Base-by-base conservation (phyloP, 2,888 invertebrate species). In the Cancer borealis region DNA sequence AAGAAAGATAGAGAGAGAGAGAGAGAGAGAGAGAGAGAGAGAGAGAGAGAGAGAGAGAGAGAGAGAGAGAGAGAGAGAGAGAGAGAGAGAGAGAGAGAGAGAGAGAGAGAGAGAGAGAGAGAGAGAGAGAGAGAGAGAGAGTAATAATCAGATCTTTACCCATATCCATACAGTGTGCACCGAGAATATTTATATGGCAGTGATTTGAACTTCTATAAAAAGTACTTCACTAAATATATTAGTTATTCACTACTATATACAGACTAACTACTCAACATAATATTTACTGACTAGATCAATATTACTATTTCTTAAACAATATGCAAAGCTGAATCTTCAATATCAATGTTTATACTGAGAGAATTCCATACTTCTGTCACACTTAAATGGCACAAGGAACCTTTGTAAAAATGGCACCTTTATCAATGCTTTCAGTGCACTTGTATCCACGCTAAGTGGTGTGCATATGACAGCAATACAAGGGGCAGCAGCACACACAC, bases 11-110 rank as follows among this genome's bases (percentile, higher is more conserved):
- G 73, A 73, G 73, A 73, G n/a, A 73, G 73, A 73, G n/a, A 73
- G 73, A 73, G n/a, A 73, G 73, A 73, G n/a, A 73, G 73, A 73
- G 73, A 46, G 89, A 89, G 89, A 26, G 46, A 89, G 46, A 89
- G 47, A n/a, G 47, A 47, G 89, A 89, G 89, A 30, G 89, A 49
- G 46, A 49, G 39, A 49, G 46, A 47, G 46, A 47, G 30, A 89
- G 45, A 88, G 45, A 88, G 45, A 88, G 45, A 88, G 45, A 88
- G 45, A 73, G 73, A 73, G 73, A 73, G 73, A 73, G 73, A 73
- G 73, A 73, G 73, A 73, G 73, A 66, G 60, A 66, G 60, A 66
- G 60, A 66, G 60, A 66, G 60, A 66, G 60, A 66, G 60, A 66
- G 79, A 79, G 79, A 79, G 79, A 30, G 79, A 79, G 79, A 30